These are phyloP conservation scores for Embidobia sp. DNA, from an alignment of 2,888 invertebrate genomes.

Conservation along the genomic window DNA sequence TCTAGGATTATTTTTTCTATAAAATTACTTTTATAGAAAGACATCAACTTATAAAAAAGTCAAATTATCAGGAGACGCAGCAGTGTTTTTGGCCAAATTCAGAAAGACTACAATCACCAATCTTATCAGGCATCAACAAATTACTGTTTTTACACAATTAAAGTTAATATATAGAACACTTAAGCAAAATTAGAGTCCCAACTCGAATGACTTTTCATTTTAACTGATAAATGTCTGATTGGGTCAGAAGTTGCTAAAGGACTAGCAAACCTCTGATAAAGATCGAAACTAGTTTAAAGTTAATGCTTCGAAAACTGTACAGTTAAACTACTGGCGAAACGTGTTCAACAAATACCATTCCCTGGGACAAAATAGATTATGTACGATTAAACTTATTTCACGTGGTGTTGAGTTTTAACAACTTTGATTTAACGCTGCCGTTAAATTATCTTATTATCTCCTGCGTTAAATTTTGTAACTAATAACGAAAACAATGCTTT, in stretches of 20 bases:
- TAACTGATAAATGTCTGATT: conserved; percentile 52
- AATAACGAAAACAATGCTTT: too few relatives aligned
- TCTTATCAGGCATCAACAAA: too few relatives aligned
- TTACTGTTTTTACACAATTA: too few relatives aligned
- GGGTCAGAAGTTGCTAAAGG: conserved; percentile 23
- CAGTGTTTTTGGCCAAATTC: too few relatives aligned
- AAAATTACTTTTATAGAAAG: too few relatives aligned
- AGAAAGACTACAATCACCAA: too few relatives aligned
- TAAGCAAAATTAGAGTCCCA: conserved; percentile 26
- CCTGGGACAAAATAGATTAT: conserved; percentile 32
- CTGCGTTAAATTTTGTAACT: too few relatives aligned
- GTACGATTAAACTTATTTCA: conserved; percentile 37
- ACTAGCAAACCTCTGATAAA: conserved; percentile 40
- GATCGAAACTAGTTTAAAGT: conserved; percentile 39
- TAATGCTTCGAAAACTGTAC: conserved; percentile 45
- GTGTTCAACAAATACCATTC: conserved; percentile 28
- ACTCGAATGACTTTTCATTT: conserved; percentile 41
- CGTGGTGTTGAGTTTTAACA: conserved; percentile 4
- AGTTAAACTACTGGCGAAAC: conserved; percentile 41
- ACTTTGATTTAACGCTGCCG: too few relatives aligned
- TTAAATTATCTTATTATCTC: too few relatives aligned
- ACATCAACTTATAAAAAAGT: too few relatives aligned
- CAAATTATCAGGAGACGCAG: too few relatives aligned
- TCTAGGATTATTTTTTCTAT: too few relatives aligned
- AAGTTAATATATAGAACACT: conserved; percentile 13